phyloP scores from a whole-genome alignment of 2,888 invertebrate genomes.

The Trissolcus brochymenae region DNA sequence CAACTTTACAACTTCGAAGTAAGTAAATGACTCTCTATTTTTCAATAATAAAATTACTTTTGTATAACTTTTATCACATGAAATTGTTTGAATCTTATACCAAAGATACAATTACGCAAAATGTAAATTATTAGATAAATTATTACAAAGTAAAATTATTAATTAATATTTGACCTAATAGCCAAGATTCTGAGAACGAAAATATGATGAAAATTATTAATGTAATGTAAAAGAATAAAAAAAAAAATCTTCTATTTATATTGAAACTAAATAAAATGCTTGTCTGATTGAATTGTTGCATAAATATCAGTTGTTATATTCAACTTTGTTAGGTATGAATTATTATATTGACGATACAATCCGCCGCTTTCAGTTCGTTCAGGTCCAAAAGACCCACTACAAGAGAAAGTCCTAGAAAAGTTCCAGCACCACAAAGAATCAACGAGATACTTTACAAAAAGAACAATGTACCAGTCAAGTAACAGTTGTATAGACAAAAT shows the following conservation, averaged over 20 bases:
- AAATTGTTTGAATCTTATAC: no score
- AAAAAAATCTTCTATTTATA: background rate
- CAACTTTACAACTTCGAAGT: no score
- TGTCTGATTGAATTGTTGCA: background rate
- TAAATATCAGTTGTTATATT: constrained; percentile 7
- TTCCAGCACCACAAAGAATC: constrained; percentile 58
- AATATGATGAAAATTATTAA: background rate
- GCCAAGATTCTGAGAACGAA: background rate
- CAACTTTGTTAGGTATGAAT: constrained; percentile 12
- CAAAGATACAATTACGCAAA: no score
- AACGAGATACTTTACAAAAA: constrained; percentile 53
- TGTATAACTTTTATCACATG: no score
- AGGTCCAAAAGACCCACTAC: constrained; percentile 31
- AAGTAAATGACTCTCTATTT: no score
- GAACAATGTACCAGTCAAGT: no score
- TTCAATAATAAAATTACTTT: no score
- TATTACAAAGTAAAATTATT: no score
- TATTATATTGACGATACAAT: constrained; percentile 50
- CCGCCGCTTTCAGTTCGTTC: constrained; percentile 30
- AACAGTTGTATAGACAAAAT: no score
- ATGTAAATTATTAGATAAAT: no score
- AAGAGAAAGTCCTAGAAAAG: constrained; percentile 52
- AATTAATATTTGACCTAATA: background rate
- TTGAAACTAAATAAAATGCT: background rate
- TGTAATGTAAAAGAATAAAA: background rate